Evolutionary conservation across 92 coral and sea anemone genomes (phyloP).

Genomic region (Palythoa grandis): DNA sequence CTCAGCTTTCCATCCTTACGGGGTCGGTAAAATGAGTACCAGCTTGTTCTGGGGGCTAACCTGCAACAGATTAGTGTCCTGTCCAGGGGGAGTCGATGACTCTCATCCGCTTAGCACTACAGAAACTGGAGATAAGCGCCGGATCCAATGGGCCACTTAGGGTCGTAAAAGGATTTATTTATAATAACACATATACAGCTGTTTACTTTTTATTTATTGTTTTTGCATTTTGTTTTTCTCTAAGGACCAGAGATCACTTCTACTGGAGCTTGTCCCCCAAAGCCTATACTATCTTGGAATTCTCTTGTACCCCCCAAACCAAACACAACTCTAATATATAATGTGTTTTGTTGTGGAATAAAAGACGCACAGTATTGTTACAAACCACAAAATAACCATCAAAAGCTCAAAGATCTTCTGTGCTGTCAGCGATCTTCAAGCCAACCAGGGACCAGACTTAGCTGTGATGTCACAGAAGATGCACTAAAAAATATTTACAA

Average conservation of each 20-base stretch:
- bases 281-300: background rate
- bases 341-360: constrained; percentile 7
- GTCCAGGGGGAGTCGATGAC: too few relatives aligned
- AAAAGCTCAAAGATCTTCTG: background rate
- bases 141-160: too few relatives aligned
- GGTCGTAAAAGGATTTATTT: too few relatives aligned
- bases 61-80: too few relatives aligned
- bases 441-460: background rate
- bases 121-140: too few relatives aligned
- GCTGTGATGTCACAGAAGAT: background rate
- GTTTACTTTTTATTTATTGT: too few relatives aligned
- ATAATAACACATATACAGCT: too few relatives aligned
- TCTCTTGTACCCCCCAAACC: background rate
- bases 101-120: too few relatives aligned
- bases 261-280: constrained; percentile 34
- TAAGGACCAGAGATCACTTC: background rate
- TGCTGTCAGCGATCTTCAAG: background rate
- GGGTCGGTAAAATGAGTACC: too few relatives aligned
- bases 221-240: background rate
- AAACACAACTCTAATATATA: background rate
- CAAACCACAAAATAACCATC: background rate
- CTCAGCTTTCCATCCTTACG: too few relatives aligned
- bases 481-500: background rate
- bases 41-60: too few relatives aligned
- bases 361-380: background rate